Percentiles rank a stretch among this genome's conserved stretches.
Evolutionary conservation across 2,797 vertebrate species (phyloP).

Genomic region (Leptoclinus maculatus): DNA sequence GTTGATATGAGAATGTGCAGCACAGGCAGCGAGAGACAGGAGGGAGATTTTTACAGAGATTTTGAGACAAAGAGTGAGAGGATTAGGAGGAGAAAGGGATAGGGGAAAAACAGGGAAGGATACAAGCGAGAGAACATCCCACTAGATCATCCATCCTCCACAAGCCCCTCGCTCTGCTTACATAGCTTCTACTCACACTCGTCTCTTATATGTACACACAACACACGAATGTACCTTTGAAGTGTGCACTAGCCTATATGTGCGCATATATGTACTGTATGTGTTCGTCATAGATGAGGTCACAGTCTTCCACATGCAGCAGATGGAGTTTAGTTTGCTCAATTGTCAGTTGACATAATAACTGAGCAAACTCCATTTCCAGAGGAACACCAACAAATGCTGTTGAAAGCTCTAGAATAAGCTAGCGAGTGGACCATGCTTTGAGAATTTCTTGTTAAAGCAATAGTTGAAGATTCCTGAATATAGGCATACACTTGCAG

Average conservation of each 20-base stretch:
- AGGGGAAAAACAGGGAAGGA: conserved; percentile 57
- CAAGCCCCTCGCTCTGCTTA: conserved; percentile 32
- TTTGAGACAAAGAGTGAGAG: conserved; percentile 68
- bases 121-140: conserved; percentile 50
- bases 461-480: background rate
- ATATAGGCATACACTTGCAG: background rate
- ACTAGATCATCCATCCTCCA: conserved; percentile 45
- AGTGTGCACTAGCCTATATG: background rate
- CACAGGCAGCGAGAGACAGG: conserved; percentile 14
- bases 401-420: background rate
- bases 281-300: background rate
- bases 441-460: background rate
- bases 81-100: conserved; percentile 59
- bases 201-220: background rate
- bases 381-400: background rate
- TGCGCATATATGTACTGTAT: background rate
- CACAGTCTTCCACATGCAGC: background rate
- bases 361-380: background rate
- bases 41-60: conserved; percentile 60
- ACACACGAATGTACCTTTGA: conserved; percentile 2
- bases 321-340: background rate
- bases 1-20: conserved; percentile 65
- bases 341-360: background rate
- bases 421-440: background rate
- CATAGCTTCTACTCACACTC: conserved; percentile 21